Evolutionary conservation across 2,797 vertebrate species (phyloP), one percentile per base, ranked within the genome.

Genomic region (Xiphorhynchus erythropygius): DNA sequence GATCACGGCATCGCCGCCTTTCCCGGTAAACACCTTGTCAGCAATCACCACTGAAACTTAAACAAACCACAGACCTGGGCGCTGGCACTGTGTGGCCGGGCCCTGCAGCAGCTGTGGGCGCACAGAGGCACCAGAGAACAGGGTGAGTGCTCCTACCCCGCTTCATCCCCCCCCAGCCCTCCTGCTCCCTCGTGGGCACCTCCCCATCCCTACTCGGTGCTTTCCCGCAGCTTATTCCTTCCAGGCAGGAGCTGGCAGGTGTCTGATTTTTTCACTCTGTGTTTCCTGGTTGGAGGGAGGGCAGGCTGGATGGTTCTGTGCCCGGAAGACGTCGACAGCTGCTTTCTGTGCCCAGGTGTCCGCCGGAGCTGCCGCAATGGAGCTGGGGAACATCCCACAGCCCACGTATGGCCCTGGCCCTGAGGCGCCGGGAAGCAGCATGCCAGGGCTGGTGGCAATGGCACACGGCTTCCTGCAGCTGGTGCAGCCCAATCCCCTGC

Each of bases 401-500:
- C 96, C 98, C 4, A 1, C 13, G 1, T 98, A 98, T 10, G 32
- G 88, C 25, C 39, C 84, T 5, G 60, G 49, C 4, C 85, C 32
- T 2, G 21, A 32, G 46, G 78, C 59, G 0, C 94, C 96, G 5
- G 16, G 9, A 28, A 76, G 90, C 16, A 84, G 49, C 65, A 81
- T 84, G 12, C 87, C 81, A 0, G 98, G 98, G 52, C 91, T 99
- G 94, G 85, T 97, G 32, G 19, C 69, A 27, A 95, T 98, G 81
- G 98, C 98, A 32, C 97, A 98, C 7, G 98, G 97, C 39, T 99
- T 99, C 95, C 97, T 99, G 76, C 52, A 77, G 81, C 94, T 98
- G 14, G 98, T 99, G 69, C 98, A 99, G 97, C 98, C 98, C 35
- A 98, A 98, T 3, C 30, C 91, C 7, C 98, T 99, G 93, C 99